Conservation (phyloP, 2,888 invertebrate species). For the Iphiclides podalirius region DNA sequence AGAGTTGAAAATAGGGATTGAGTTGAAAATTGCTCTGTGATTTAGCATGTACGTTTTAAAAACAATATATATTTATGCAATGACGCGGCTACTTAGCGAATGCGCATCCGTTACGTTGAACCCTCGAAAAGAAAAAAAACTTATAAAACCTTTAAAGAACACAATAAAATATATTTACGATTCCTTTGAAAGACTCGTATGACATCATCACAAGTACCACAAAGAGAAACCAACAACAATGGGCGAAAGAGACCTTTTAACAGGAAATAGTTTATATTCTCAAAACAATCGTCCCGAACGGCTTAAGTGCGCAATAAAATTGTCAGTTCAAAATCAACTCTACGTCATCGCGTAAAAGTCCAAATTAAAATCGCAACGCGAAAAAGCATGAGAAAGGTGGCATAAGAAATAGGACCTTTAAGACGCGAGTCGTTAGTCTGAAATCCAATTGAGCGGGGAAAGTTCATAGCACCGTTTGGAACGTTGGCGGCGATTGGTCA, state of each 20-base stretch:
- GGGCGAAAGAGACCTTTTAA: conserved; percentile 61
- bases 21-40: no score
- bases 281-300: conserved; percentile 65
- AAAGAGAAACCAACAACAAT: conserved; percentile 62
- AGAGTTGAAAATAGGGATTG: no score
- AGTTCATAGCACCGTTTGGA: conserved; percentile 58
- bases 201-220: conserved; percentile 57
- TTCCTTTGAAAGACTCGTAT: conserved; percentile 50
- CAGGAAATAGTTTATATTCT: conserved; percentile 76
- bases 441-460: conserved; percentile 57
- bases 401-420: conserved; percentile 51
- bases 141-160: conserved; percentile 21
- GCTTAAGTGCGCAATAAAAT: conserved; percentile 16
- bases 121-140: conserved; percentile 20
- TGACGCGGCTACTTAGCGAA: background rate
- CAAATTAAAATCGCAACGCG: conserved; percentile 26
- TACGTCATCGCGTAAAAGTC: conserved; percentile 29
- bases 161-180: conserved; percentile 41
- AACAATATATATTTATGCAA: background rate
- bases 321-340: conserved; percentile 31
- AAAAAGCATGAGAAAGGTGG: background rate
- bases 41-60: no score
- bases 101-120: conserved; percentile 14
- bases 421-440: conserved; percentile 56
- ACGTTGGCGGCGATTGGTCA: conserved; percentile 61